phyloP scores from a whole-genome alignment of 2,113 vertebrate genomes.

The Calidris pygmaea region DNA sequence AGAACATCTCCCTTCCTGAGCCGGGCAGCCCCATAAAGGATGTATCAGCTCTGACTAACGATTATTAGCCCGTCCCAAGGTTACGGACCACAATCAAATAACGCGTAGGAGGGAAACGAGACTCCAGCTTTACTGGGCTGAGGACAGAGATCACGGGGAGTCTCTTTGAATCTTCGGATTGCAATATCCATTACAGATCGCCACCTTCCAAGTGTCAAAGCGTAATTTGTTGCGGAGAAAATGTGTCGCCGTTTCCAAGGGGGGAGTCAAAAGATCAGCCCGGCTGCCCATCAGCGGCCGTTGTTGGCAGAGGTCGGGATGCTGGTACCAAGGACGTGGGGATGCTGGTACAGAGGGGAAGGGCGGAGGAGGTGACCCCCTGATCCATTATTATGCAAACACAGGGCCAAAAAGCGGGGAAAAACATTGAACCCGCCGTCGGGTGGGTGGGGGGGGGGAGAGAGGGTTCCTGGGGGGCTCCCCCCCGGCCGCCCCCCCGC shows the following conservation, averaged over 20 bases:
- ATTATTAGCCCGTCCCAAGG: slow-evolving; percentile 74
- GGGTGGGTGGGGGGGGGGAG: too few species aligned
- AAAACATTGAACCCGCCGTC: slow-evolving; percentile 64
- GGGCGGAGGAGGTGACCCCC: neutral
- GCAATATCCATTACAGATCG: slow-evolving; percentile 72
- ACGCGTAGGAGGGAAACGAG: slow-evolving; percentile 50
- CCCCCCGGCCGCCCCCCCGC: neutral
- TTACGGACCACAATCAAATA: slow-evolving; percentile 70
- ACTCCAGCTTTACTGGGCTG: slow-evolving; percentile 51
- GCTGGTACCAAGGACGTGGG: slow-evolving; percentile 49
- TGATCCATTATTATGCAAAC: slow-evolving; percentile 63
- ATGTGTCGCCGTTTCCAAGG: slow-evolving; percentile 52
- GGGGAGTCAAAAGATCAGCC: slow-evolving; percentile 72
- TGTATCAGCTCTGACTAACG: slow-evolving; percentile 64
- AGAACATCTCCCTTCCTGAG: neutral
- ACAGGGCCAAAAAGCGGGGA: neutral
- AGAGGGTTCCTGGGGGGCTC: too few species aligned
- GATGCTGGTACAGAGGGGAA: neutral
- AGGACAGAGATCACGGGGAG: slow-evolving; percentile 64
- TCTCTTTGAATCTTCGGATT: slow-evolving; percentile 66
- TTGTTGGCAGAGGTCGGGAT: neutral
- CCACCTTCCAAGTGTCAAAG: slow-evolving; percentile 72
- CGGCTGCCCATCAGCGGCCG: neutral
- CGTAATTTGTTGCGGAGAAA: slow-evolving; percentile 71
- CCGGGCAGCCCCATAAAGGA: slow-evolving; percentile 18